Evolutionary conservation across 2,797 vertebrate species (phyloP), one percentile per base, ranked within the genome.

Genomic region (Novumbra hubbsi): DNA sequence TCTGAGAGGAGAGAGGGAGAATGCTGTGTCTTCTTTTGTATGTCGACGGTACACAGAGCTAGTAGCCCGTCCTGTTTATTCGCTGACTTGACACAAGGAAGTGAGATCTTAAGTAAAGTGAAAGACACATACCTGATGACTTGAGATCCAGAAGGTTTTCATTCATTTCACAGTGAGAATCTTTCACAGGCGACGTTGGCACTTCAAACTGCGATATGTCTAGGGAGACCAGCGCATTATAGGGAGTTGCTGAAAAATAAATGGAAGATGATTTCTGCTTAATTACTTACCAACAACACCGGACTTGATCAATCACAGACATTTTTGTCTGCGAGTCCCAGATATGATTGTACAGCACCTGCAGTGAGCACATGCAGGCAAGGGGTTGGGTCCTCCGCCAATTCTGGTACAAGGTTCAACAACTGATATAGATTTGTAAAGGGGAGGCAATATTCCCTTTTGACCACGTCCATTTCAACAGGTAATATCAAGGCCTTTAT

Each of bases 401-500:
- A 28, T 85, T 96, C 93, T 80, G 90, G 84, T 75, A 57, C 62
- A 81, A 93, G 73, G 73, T 87, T 86, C 77, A 94, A 76, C 66
- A 76, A 21, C 60, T 81, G 68, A 34, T 82, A 85, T 41, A 93
- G 17, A 72, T 87, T 82, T 49, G 83, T 76, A 63, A 91, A 89
- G 17, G 72, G 41, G 28, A 21, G 73, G 67, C 41, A 72, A 50
- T 66, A 78, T 78, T 84, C 80, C 70, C 77, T 76, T 70, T 27
- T 80, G 11, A 76, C n/a, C 0, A 77, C 80, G 72, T 94, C 87
- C 79, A 93, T 73, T 3, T 89, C 77, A 77, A 78, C 24, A 30
- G 90, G 91, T 68, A 96, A 85, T 87, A 91, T 32, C 69, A 95
- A 87, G 70, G 84, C 84, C 97, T 98, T 77, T 73, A n/a, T n/a